A percentile compares a stretch with the other conserved stretches of the same genome.
Conservation (phyloP, 2,113 vertebrate genomes). For the Osmerus mordax region DNA sequence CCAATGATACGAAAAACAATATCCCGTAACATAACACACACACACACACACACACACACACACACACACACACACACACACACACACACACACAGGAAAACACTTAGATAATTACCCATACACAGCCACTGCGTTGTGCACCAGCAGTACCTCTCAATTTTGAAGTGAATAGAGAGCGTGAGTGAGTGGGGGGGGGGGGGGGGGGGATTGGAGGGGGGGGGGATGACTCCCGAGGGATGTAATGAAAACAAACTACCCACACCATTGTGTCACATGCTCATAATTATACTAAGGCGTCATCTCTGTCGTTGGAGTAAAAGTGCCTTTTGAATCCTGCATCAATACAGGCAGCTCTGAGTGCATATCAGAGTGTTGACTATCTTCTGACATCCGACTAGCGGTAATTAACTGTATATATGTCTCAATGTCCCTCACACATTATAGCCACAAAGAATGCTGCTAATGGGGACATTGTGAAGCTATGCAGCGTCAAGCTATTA, state of each 20-base stretch:
- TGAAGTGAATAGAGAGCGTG: neutral
- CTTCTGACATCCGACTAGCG: too few species aligned
- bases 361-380: too few species aligned
- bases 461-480: constrained; percentile 12
- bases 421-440: too few species aligned
- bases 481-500: constrained; percentile 24
- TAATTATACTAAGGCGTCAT: too few species aligned
- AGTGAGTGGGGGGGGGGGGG: neutral
- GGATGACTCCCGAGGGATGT: neutral
- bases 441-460: too few species aligned
- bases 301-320: too few species aligned
- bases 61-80: neutral
- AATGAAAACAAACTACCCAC: neutral
- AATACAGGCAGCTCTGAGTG: too few species aligned
- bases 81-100: neutral
- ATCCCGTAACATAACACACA: neutral
- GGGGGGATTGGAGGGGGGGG: neutral
- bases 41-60: neutral
- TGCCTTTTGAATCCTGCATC: too few species aligned
- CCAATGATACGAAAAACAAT: neutral
- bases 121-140: too few species aligned
- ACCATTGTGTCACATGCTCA: too few species aligned
- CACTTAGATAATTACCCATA: neutral
- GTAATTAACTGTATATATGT: too few species aligned
- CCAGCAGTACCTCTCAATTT: too few species aligned